Conservation (phyloP, 2,797 vertebrate genomes). For the Esox masquinongy region DNA sequence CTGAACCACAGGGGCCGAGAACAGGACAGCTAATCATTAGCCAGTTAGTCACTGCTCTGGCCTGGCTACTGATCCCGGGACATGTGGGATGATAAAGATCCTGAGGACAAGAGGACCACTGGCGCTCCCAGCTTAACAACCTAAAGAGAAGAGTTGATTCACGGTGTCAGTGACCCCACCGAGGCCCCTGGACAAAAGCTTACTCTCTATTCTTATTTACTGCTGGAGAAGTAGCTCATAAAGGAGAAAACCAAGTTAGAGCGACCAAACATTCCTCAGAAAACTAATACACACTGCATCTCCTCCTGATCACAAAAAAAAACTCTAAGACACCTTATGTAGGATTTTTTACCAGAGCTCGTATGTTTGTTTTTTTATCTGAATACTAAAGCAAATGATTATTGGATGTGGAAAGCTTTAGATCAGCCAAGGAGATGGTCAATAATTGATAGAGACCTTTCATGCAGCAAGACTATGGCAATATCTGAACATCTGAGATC, state of each 20-base stretch:
- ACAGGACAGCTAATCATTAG: conserved; percentile 9
- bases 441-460: not conserved
- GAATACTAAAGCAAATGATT: not conserved
- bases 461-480: not conserved
- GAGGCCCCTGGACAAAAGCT: not conserved
- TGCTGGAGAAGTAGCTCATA: not conserved
- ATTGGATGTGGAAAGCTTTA: not conserved
- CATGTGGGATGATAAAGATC: not conserved
- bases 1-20: not conserved
- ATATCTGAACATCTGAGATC: not conserved
- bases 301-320: not conserved
- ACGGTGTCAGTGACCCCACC: not conserved
- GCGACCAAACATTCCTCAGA: not conserved
- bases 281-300: not conserved
- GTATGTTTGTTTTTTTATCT: not conserved
- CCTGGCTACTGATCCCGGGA: not conserved
- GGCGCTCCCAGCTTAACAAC: conserved; percentile 3
- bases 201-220: not conserved
- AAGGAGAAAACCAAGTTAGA: conserved; percentile 5
- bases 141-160: not conserved
- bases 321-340: not conserved
- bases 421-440: not conserved
- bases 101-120: not conserved
- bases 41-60: not conserved
- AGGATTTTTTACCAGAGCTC: not conserved